These are phyloP conservation scores for Crematogaster levior DNA, from an alignment of 2,888 invertebrate genomes.

Conservation along the genomic window DNA sequence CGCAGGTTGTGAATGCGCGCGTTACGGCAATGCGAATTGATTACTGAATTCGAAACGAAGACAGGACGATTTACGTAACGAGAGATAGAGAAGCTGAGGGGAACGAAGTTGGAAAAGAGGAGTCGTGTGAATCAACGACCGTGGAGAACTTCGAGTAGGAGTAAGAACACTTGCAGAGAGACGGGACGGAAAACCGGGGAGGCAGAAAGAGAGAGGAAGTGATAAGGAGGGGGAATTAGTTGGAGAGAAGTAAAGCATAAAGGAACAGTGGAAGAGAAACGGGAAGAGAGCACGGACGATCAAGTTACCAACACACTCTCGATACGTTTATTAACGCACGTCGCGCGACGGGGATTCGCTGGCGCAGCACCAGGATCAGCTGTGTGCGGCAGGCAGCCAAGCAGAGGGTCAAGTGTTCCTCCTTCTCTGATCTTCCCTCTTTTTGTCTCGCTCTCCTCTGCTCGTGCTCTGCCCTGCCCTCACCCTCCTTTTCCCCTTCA, in stretches of 20 bases:
- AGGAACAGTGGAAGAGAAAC: constrained; percentile 9
- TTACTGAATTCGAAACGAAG: neutral
- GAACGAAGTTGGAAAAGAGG: neutral
- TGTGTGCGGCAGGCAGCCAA: constrained; percentile 73
- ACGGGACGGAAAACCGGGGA: constrained; percentile 38
- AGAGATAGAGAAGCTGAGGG: neutral
- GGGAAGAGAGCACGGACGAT: constrained; percentile 59
- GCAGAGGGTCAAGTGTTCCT: constrained; percentile 81
- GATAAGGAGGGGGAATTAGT: constrained; percentile 28
- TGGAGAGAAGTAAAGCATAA: constrained; percentile 33
- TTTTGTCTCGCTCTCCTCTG: constrained; percentile 44
- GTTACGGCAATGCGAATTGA: neutral
- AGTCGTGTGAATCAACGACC: constrained; percentile 9
- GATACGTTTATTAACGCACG: constrained; percentile 82
- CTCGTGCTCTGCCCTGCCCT: constrained; percentile 20
- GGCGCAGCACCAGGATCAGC: constrained; percentile 81
- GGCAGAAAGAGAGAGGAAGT: neutral
- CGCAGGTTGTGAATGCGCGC: no score
- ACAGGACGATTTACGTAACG: neutral
- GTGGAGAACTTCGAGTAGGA: neutral
- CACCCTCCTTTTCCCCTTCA: no score
- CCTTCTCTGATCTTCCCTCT: constrained; percentile 60
- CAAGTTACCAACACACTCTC: constrained; percentile 64
- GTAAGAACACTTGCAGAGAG: constrained; percentile 18
- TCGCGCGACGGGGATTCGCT: constrained; percentile 77